phyloP scores from a whole-genome alignment of 1,140 invertebrate genomes.

The Elysia chlorotica region DNA sequence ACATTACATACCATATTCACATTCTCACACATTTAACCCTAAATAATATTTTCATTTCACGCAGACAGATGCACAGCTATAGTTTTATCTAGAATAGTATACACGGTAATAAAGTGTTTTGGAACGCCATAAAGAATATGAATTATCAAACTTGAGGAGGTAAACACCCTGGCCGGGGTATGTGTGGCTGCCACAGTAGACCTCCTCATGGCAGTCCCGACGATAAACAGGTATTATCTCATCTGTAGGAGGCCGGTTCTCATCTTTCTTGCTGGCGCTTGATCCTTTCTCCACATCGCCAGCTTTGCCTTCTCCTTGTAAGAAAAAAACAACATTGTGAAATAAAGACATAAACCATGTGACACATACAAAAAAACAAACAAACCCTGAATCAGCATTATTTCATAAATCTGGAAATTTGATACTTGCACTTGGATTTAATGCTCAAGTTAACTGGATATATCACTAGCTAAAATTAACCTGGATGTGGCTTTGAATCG shows the following conservation, averaged over 20 bases:
- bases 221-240: slow-evolving; percentile 91
- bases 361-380: too few relatives aligned
- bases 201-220: slow-evolving; percentile 94
- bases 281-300: slow-evolving; percentile 56
- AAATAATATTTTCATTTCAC: too few relatives aligned
- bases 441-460: too few relatives aligned
- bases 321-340: neutral
- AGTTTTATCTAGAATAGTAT: slow-evolving; percentile 80
- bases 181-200: slow-evolving; percentile 94
- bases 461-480: too few relatives aligned
- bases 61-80: too few relatives aligned
- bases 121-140: slow-evolving; percentile 97
- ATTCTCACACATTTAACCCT: too few relatives aligned
- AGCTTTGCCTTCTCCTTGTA: slow-evolving; percentile 35
- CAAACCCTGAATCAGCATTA: too few relatives aligned
- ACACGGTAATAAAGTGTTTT: slow-evolving; percentile 99
- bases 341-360: too few relatives aligned
- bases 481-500: too few relatives aligned
- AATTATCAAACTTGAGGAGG: slow-evolving; percentile 99
- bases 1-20: too few relatives aligned
- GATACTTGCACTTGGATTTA: too few relatives aligned
- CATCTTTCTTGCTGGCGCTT: slow-evolving; percentile 35
- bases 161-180: slow-evolving; percentile 96
- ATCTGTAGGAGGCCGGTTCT: slow-evolving; percentile 70
- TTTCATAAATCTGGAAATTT: too few relatives aligned